Evolutionary conservation across 1,140 invertebrate species (phyloP), one percentile per base, ranked within the genome.

Genomic region (Drosophila tropicalis): DNA sequence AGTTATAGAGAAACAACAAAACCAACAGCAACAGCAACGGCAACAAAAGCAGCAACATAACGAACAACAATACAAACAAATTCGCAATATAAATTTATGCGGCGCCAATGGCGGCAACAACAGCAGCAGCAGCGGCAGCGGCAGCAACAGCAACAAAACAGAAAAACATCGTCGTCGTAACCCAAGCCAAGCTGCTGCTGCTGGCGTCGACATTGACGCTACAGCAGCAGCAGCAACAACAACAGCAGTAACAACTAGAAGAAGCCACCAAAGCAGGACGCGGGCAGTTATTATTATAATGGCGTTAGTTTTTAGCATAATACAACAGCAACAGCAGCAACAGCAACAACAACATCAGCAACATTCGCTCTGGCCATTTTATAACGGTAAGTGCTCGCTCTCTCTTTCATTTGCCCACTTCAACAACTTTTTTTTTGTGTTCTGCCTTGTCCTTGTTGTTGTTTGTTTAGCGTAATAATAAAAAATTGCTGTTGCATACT

Each of bases 301-400:
- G 79, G 72, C 76, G 83, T 73, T 87, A 82, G 76, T 86, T 87
- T 85, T 87, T 79, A 87, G 65, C 79, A 86, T 87, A 87, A 80
- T 72, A 76, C 82, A 86, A 62, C 68, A 85, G 67, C 78, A 85
- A 47, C 57, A 60, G 17, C 56, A 67, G 10, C 65, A 39, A 9
- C 82, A 86, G 55, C 68, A 85, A 65, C 78, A 85, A 44, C 56
- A 58, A n/a, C 65, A 67, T 4, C 56, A 60, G 51, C 56, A 77
- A 70, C 70, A 81, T 71, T 47, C 62, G 56, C 58, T 68, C 58
- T 82, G 83, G 82, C 83, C 79, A 82, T 80, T 87, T 56, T 76
- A 51, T 67, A 73, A 74, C 70, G 83, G 83, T 86, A 86, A 87
- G 83, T 82, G 73, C 72, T 54, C 47, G 36, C 32, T 22, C 51